A percentile compares a stretch with the other conserved stretches of the same genome.
phyloP scores from a whole-genome alignment of 2,888 invertebrate species.

The Caenorhabditis drosophilae region DNA sequence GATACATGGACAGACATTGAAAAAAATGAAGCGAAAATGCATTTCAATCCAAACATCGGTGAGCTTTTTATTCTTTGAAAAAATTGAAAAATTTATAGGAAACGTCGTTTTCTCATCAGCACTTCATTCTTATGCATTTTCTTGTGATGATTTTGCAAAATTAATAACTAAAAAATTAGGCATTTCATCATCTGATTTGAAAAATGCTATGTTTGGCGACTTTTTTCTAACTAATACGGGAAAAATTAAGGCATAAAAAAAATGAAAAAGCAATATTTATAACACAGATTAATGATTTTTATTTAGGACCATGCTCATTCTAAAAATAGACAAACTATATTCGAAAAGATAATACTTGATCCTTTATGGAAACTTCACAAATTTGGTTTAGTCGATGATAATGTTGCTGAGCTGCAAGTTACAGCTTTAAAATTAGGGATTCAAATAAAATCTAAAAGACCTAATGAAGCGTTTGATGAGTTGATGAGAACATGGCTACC shows the following conservation, averaged over 20 bases:
- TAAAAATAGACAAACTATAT: conserved; percentile 56
- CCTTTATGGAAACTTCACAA: conserved; percentile 65
- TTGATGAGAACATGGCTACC: conserved; percentile 65
- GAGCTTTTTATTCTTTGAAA: background rate
- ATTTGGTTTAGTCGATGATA: conserved; percentile 50
- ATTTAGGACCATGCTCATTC: conserved; percentile 53
- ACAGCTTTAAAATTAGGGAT: conserved; percentile 34
- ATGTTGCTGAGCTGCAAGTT: conserved; percentile 43
- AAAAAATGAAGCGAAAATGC: conserved; percentile 74
- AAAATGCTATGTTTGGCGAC: conserved; percentile 54
- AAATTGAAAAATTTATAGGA: conserved; percentile 69
- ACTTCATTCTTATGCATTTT: conserved; percentile 90
- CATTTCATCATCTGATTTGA: conserved; percentile 35
- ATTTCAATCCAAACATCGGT: conserved; percentile 80
- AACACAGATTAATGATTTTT: background rate
- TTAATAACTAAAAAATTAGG: conserved; percentile 56
- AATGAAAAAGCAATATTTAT: too few relatives aligned
- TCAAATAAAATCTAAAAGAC: conserved; percentile 45
- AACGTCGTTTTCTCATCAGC: conserved; percentile 97
- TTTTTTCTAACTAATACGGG: conserved; percentile 44
- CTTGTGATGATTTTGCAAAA: conserved; percentile 78
- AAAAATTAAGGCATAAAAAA: conserved; percentile 35
- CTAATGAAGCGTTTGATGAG: conserved; percentile 65
- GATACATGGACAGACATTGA: conserved; percentile 60
- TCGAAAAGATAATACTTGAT: conserved; percentile 63